Conservation (phyloP, 2,888 invertebrate species). For the Leucophenga maculata region DNA sequence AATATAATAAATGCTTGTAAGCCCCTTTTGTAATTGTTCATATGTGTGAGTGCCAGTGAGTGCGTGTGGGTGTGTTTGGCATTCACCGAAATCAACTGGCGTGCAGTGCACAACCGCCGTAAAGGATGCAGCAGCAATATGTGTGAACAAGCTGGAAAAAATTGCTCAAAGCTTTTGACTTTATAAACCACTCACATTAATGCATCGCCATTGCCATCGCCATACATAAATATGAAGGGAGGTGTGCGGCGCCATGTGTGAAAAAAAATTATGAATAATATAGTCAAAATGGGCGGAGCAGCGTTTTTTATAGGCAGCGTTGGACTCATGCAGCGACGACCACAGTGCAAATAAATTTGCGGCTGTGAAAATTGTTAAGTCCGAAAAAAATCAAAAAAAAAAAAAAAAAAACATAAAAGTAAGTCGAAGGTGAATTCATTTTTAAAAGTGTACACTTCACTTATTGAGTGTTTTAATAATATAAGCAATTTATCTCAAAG, state of each 20-base stretch:
- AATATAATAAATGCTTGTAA: slow-evolving; percentile 38
- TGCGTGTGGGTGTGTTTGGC: neutral
- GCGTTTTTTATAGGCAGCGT: neutral
- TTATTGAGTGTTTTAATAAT: too few relatives aligned
- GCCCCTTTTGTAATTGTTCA: slow-evolving; percentile 22
- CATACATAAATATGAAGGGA: slow-evolving; percentile 29
- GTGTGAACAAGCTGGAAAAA: slow-evolving; percentile 39
- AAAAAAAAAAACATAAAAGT: slow-evolving; percentile 21
- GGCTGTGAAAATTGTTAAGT: slow-evolving; percentile 40
- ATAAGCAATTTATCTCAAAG: too few relatives aligned
- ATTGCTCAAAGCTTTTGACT: slow-evolving; percentile 47
- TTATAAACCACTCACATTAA: slow-evolving; percentile 48
- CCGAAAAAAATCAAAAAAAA: slow-evolving; percentile 28
- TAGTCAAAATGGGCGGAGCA: slow-evolving; percentile 38
- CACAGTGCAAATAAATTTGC: slow-evolving; percentile 62
- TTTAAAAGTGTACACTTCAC: too few relatives aligned
- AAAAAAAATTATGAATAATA: slow-evolving; percentile 50
- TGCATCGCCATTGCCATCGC: too few relatives aligned
- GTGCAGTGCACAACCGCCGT: slow-evolving; percentile 1
- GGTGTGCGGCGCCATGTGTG: neutral
- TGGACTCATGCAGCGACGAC: slow-evolving; percentile 27
- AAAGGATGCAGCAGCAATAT: slow-evolving; percentile 36
- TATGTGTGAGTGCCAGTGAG: neutral
- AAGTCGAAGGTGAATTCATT: neutral
- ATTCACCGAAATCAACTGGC: neutral